phyloP scores from a whole-genome alignment of 2,888 invertebrate species.

The Magallana nippona region DNA sequence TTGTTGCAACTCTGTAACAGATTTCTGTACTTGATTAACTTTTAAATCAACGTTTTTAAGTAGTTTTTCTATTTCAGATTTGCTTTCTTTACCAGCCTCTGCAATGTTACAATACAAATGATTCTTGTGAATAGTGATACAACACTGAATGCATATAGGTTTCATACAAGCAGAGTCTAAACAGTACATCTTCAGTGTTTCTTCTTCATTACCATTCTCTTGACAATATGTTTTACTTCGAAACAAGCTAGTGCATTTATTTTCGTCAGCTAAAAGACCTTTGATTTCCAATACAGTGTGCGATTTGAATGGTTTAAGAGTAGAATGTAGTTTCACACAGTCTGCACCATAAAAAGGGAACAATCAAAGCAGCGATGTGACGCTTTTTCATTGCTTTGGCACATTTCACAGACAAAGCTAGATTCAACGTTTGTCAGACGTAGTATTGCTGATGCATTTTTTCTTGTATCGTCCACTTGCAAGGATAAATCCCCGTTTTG shows the following conservation, averaged over 20 bases:
- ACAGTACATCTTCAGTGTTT: not conserved
- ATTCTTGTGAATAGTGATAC: not conserved
- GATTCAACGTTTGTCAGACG: not conserved
- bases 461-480: not conserved
- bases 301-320: not conserved
- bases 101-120: not conserved
- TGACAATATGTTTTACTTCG: not conserved
- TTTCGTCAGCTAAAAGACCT: not conserved
- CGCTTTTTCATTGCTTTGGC: not conserved
- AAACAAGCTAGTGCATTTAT: not conserved
- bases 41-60: not conserved
- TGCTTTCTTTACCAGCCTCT: not conserved
- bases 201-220: not conserved
- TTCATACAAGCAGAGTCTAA: not conserved
- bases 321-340: not conserved
- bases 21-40: not conserved
- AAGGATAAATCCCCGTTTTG: not conserved
- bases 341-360: not conserved
- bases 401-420: not conserved
- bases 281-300: not conserved
- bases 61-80: not conserved
- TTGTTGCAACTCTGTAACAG: not conserved
- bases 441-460: not conserved
- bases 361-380: not conserved
- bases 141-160: not conserved